phyloP scores from a whole-genome alignment of 2,797 vertebrate genomes.

The Kryptolebias ocellatus region DNA sequence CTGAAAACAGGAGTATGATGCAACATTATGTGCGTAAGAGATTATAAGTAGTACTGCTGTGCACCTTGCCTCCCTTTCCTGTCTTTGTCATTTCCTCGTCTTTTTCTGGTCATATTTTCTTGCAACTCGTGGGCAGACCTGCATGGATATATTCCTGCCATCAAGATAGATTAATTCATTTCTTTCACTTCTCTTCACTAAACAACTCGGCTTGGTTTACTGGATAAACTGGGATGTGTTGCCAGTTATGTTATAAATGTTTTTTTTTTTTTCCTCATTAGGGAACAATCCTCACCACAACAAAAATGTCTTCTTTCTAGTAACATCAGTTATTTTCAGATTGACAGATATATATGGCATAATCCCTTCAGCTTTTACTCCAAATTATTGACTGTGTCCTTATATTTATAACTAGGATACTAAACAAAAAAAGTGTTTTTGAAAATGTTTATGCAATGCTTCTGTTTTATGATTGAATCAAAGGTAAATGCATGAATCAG shows the following conservation, averaged over 20 bases:
- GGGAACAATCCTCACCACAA: too few species aligned
- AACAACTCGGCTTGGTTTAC: neutral
- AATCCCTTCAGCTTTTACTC: neutral
- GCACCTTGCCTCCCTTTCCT: slow-evolving; percentile 45
- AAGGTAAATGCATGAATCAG: neutral
- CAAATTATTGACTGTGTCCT: neutral
- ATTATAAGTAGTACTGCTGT: slow-evolving; percentile 14
- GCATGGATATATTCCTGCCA: slow-evolving; percentile 41
- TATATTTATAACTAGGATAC: neutral
- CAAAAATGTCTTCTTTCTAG: too few species aligned
- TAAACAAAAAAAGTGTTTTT: too few species aligned
- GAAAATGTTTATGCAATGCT: neutral
- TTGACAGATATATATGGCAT: too few species aligned
- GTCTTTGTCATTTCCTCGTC: slow-evolving; percentile 58
- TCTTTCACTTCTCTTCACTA: slow-evolving; percentile 14
- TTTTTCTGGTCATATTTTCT: slow-evolving; percentile 53
- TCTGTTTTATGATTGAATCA: neutral
- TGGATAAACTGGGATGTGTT: slow-evolving; percentile 1
- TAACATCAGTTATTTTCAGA: too few species aligned
- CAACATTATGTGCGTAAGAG: slow-evolving; percentile 45
- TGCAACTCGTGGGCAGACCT: slow-evolving; percentile 28
- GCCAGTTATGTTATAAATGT: neutral
- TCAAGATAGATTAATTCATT: slow-evolving; percentile 5
- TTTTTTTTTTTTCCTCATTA: too few species aligned
- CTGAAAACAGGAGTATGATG: slow-evolving; percentile 45